Conservation (phyloP, 2,888 invertebrate species). For the Drosophila fulvimacula region DNA sequence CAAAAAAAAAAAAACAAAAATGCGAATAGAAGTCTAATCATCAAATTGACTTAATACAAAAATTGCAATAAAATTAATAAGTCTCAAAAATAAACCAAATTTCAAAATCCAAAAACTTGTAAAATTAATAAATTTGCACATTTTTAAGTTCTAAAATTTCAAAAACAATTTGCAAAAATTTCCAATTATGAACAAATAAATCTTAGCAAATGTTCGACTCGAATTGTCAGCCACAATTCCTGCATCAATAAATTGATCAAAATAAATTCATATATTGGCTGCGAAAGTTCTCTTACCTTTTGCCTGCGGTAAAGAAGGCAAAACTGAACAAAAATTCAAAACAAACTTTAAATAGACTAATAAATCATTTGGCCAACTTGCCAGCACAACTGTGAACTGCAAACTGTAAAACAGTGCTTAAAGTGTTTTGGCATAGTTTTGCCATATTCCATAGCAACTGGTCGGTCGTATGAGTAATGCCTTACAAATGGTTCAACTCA, state of each 20-base stretch:
- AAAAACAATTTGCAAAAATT: background rate
- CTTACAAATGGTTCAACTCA: slow-evolving; percentile 18
- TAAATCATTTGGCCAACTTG: slow-evolving; percentile 60
- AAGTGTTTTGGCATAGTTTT: slow-evolving; percentile 16
- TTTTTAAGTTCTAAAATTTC: too few relatives aligned
- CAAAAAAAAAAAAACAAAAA: background rate
- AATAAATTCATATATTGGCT: slow-evolving; percentile 58
- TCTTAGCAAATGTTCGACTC: background rate
- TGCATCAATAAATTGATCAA: slow-evolving; percentile 2
- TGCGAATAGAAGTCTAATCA: too few relatives aligned
- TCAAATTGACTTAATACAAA: too few relatives aligned
- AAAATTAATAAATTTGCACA: too few relatives aligned
- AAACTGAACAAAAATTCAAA: slow-evolving; percentile 45
- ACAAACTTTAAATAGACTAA: slow-evolving; percentile 57
- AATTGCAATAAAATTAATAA: too few relatives aligned
- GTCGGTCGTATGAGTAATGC: slow-evolving; percentile 48
- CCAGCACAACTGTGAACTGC: slow-evolving; percentile 20
- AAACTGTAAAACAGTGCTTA: slow-evolving; percentile 26
- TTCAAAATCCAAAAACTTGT: background rate
- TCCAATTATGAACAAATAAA: background rate
- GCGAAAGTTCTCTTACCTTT: slow-evolving; percentile 77
- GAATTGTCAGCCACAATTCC: slow-evolving; percentile 44
- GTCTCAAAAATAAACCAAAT: background rate
- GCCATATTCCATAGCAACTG: slow-evolving; percentile 1
- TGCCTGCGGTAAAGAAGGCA: slow-evolving; percentile 58